Evolutionary conservation across 2,113 vertebrate species (phyloP).

Genomic region (Coreoperca whiteheadi): DNA sequence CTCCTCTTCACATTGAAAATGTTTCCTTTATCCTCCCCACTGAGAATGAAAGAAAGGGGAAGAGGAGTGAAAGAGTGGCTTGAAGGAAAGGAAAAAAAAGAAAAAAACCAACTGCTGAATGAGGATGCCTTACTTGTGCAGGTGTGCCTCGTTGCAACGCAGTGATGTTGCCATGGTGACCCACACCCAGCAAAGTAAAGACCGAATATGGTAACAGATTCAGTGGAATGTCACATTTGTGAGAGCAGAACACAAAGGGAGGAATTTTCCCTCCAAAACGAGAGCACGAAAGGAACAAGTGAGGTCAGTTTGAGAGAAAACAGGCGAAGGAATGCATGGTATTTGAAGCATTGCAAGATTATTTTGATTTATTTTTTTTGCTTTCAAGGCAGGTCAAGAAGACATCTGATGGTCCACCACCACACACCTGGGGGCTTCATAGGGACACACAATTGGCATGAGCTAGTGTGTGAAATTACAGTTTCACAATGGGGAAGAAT

Average conservation of each 20-base stretch:
- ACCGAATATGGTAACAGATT: slow-evolving; percentile 51
- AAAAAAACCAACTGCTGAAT: slow-evolving; percentile 42
- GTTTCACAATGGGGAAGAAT: background rate
- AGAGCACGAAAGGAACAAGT: slow-evolving; percentile 13
- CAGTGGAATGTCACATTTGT: slow-evolving; percentile 70
- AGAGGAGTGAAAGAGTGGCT: slow-evolving; percentile 49
- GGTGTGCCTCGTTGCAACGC: slow-evolving; percentile 51
- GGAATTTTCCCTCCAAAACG: slow-evolving; percentile 67
- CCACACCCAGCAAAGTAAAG: slow-evolving; percentile 58
- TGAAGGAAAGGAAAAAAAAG: background rate
- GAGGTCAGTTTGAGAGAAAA: slow-evolving; percentile 25
- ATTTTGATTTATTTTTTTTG: background rate
- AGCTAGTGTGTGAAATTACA: background rate
- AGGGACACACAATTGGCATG: background rate
- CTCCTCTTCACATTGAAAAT: slow-evolving; percentile 76
- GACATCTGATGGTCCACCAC: background rate
- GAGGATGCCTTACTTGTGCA: slow-evolving; percentile 58
- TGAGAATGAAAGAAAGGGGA: slow-evolving; percentile 45
- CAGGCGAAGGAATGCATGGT: slow-evolving; percentile 48
- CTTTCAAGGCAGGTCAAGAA: background rate
- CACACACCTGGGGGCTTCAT: background rate
- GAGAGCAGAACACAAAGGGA: slow-evolving; percentile 45
- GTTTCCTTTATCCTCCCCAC: slow-evolving; percentile 70
- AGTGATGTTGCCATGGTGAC: slow-evolving; percentile 46
- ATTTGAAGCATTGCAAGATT: slow-evolving; percentile 17